phyloP scores from a whole-genome alignment of 1,140 invertebrate species.

The Musca vetustissima region DNA sequence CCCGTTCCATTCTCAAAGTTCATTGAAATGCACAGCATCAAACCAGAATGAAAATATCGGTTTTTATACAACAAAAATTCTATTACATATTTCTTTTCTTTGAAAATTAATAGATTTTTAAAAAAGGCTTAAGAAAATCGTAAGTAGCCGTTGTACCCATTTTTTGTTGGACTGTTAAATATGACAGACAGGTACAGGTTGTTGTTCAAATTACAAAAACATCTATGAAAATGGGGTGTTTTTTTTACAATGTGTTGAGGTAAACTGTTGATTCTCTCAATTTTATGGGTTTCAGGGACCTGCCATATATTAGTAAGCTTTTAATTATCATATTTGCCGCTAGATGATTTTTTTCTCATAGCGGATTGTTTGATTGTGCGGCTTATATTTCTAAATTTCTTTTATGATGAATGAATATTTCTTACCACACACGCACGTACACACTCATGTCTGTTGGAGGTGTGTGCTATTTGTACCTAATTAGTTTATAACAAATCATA shows the following conservation, averaged over 20 bases:
- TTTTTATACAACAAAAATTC: no score
- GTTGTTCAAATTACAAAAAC: no score
- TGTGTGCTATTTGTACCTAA: no score
- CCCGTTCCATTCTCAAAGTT: background rate
- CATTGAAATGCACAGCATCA: background rate
- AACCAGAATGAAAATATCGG: no score
- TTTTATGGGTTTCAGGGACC: background rate
- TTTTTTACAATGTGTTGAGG: no score
- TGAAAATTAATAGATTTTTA: slow-evolving; percentile 13
- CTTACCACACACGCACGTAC: no score
- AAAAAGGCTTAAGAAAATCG: background rate
- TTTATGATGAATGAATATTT: no score
- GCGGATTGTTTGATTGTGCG: no score
- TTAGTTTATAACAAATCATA: no score
- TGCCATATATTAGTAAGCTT: slow-evolving; percentile 10
- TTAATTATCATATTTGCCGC: slow-evolving; percentile 12
- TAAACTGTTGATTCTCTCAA: background rate
- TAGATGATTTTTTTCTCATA: background rate
- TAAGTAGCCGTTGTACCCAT: background rate
- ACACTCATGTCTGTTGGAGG: no score
- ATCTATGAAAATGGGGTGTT: no score
- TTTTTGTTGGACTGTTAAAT: background rate
- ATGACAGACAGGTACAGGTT: background rate
- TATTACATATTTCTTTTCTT: background rate
- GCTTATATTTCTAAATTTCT: no score